Evolutionary conservation across 2,113 vertebrate species (phyloP).

Genomic region (Scalopus aquaticus): DNA sequence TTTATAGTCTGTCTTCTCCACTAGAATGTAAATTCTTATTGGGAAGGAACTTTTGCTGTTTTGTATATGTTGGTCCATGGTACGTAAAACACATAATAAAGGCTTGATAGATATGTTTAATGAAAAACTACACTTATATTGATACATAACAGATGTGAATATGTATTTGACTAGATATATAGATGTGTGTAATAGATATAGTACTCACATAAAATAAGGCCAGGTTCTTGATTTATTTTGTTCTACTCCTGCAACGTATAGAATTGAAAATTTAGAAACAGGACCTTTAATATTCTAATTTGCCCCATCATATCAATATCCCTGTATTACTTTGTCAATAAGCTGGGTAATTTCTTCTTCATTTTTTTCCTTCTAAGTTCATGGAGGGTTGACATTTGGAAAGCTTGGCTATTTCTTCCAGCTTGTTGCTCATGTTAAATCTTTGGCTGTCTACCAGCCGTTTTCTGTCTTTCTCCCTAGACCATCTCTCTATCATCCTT

Average conservation of each 20-base stretch:
- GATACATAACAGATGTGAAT: not conserved
- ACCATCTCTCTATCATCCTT: slow-evolving; percentile 14
- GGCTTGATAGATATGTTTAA: not conserved
- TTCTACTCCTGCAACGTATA: not conserved
- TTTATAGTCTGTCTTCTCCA: not conserved
- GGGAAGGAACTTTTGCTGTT: not conserved
- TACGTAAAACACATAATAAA: not conserved
- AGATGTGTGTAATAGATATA: not conserved
- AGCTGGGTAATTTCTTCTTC: not conserved
- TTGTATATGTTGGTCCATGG: not conserved
- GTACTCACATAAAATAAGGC: not conserved
- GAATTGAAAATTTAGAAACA: not conserved
- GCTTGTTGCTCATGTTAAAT: not conserved
- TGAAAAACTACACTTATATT: not conserved
- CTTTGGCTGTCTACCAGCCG: not conserved
- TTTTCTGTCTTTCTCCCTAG: not conserved
- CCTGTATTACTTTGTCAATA: not conserved
- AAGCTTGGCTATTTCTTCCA: not conserved
- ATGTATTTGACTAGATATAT: not conserved
- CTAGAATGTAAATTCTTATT: not conserved
- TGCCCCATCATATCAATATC: not conserved
- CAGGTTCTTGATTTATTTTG: not conserved
- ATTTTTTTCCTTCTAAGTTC: not conserved
- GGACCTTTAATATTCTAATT: not conserved
- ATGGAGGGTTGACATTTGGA: not conserved